Conservation (phyloP, 2,797 vertebrate species). For the Hydrophis major region DNA sequence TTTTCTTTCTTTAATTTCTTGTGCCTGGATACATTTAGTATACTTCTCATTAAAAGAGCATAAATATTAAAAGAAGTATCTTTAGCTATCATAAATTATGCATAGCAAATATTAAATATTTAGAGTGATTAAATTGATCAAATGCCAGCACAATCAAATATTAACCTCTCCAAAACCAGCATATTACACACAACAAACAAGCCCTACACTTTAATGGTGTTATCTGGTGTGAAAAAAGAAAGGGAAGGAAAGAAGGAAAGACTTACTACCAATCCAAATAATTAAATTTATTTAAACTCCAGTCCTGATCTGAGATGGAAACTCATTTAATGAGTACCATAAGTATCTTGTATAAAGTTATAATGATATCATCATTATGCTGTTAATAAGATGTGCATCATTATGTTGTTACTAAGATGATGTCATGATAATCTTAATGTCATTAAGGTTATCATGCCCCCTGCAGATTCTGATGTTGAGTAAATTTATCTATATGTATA, state of each 20-base stretch:
- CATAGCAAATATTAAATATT: slow-evolving; percentile 2
- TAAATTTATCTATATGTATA: background rate
- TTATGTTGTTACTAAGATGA: background rate
- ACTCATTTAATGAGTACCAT: background rate
- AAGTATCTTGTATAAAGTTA: background rate
- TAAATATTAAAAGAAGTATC: background rate
- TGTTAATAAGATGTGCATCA: background rate
- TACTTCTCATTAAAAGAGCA: background rate
- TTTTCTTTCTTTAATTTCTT: background rate
- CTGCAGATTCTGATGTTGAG: background rate
- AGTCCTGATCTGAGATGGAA: background rate
- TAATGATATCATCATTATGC: background rate
- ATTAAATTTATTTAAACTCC: background rate
- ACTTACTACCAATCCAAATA: background rate
- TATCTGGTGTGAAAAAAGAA: background rate
- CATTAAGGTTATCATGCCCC: background rate
- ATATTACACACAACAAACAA: background rate
- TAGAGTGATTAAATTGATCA: background rate
- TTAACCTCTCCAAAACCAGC: background rate
- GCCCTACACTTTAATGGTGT: background rate
- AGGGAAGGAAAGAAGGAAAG: background rate
- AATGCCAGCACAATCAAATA: background rate
- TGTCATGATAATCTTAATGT: background rate
- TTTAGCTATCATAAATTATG: background rate
- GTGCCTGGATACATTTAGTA: background rate